phyloP scores from a whole-genome alignment of 2,888 invertebrate species.

The Aromia moschata region DNA sequence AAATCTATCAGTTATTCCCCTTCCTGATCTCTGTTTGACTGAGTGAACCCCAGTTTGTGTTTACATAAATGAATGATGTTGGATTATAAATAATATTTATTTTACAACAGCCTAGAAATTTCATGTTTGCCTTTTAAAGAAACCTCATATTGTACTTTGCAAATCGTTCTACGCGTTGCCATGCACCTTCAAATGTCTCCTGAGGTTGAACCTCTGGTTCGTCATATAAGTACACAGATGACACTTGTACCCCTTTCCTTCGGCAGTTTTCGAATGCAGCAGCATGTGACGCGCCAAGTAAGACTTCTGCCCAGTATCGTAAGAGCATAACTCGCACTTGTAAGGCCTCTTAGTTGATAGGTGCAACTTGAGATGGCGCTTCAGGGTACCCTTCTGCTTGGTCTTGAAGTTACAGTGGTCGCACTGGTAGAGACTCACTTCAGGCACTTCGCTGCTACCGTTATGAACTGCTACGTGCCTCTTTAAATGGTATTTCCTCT shows the following conservation, averaged over 20 bases:
- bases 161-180: background rate
- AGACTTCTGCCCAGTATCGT: background rate
- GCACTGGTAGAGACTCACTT: background rate
- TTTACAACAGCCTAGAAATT: background rate
- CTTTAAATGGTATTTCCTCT: background rate
- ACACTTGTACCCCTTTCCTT: background rate
- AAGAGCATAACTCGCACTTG: background rate
- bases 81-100: background rate
- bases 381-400: background rate
- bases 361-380: background rate
- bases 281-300: background rate
- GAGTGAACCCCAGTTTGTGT: background rate
- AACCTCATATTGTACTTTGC: background rate
- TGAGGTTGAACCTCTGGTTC: background rate
- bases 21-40: background rate
- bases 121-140: background rate
- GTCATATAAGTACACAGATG: background rate
- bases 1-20: background rate
- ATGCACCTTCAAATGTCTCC: background rate
- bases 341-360: background rate
- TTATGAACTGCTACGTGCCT: background rate
- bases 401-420: background rate
- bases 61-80: background rate
- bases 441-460: background rate
- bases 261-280: background rate